Percentiles rank a stretch among this genome's conserved stretches.
phyloP scores from a whole-genome alignment of 53 echinoderm and acorn worm species.

The Holothuria leucospilota region DNA sequence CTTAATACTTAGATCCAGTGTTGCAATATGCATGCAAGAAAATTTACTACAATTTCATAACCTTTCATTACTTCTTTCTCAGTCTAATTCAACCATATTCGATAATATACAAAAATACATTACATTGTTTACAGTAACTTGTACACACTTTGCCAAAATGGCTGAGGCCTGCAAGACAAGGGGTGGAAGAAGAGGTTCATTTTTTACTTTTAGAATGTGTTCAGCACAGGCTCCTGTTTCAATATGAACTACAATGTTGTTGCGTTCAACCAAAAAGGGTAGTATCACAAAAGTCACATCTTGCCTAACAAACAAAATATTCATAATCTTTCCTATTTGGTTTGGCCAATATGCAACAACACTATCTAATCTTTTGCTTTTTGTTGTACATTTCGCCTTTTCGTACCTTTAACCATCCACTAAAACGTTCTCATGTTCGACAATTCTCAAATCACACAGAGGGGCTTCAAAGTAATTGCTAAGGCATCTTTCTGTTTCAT shows the following conservation, averaged over 20 bases:
- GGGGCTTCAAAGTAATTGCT: constrained; percentile 1
- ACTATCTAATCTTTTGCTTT: background rate
- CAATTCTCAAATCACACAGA: constrained; percentile 3
- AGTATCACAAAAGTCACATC: background rate
- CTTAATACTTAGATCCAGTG: no score
- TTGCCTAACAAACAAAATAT: background rate
- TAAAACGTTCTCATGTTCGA: background rate
- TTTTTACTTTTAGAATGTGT: constrained; percentile 11
- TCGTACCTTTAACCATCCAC: background rate
- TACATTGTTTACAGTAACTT: background rate
- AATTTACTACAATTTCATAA: no score
- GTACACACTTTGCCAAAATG: constrained; percentile 36
- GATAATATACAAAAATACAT: constrained; percentile 12
- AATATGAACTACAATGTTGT: background rate
- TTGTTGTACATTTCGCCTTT: background rate
- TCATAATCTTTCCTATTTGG: background rate
- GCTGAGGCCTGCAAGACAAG: constrained; percentile 17
- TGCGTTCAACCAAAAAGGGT: constrained; percentile 10
- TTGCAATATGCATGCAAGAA: no score
- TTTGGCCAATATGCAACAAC: background rate
- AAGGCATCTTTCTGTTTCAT: constrained; percentile 12
- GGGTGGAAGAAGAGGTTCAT: constrained; percentile 23
- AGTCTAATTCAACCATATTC: constrained; percentile 32
- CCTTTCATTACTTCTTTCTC: constrained; percentile 4
- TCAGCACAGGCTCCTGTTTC: background rate